These are phyloP conservation scores for Spilogale gracilis DNA, from an alignment of 2,113 vertebrate species.

Conservation along the genomic window DNA sequence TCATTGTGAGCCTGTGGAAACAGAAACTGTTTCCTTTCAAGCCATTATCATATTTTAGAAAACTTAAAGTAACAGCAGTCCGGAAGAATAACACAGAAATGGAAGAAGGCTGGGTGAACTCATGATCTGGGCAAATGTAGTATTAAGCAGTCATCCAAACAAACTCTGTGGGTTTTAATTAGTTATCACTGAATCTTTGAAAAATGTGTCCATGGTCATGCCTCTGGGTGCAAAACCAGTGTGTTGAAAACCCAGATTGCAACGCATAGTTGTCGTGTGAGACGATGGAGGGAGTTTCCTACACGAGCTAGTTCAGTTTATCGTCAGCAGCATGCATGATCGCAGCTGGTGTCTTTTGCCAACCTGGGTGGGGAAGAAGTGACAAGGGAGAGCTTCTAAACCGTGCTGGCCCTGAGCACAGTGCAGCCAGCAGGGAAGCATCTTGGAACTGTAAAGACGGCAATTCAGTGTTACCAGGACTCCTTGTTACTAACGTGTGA, in stretches of 20 bases:
- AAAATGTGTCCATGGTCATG: neutral
- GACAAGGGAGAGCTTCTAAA: constrained; percentile 66
- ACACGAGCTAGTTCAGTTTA: constrained; percentile 57
- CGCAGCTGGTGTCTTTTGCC: constrained; percentile 40
- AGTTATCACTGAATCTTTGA: neutral
- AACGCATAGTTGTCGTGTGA: constrained; percentile 67
- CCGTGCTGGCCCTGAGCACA: constrained; percentile 41
- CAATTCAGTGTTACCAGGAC: constrained; percentile 60
- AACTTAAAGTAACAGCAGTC: neutral
- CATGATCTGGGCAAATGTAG: neutral
- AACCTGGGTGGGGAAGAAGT: constrained; percentile 53
- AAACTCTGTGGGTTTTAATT: constrained; percentile 9
- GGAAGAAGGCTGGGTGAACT: neutral
- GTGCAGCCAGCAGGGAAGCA: constrained; percentile 64
- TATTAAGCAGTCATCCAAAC: constrained; percentile 3
- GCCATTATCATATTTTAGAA: constrained; percentile 52
- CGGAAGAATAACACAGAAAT: neutral
- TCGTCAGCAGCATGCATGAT: neutral
- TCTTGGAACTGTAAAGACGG: constrained; percentile 40
- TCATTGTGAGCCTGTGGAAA: constrained; percentile 6
- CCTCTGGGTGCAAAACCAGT: neutral
- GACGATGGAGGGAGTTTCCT: constrained; percentile 73
- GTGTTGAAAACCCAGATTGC: constrained; percentile 53
- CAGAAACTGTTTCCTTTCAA: constrained; percentile 24
- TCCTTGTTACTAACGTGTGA: constrained; percentile 73